phyloP scores from a whole-genome alignment of 2,888 invertebrate species.

The Drosophila borborema region DNA sequence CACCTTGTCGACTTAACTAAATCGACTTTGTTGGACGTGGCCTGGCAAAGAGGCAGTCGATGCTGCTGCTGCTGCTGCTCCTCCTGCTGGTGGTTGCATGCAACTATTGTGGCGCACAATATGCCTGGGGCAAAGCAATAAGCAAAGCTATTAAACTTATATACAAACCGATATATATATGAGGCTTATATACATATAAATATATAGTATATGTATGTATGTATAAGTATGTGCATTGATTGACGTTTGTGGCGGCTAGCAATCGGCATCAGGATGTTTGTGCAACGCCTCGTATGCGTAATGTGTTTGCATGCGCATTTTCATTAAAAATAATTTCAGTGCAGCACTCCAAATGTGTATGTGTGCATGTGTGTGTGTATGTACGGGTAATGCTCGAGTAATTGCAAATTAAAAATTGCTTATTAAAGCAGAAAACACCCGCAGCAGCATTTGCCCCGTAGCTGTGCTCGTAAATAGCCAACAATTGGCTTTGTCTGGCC shows the following conservation, averaged over 20 bases:
- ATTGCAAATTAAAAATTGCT: conserved; percentile 81
- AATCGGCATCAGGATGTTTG: conserved; percentile 45
- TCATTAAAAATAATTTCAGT: conserved; percentile 73
- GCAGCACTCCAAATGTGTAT: conserved; percentile 6
- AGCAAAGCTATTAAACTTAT: conserved; percentile 75
- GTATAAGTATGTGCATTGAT: conserved; percentile 35
- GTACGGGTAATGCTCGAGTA: conserved; percentile 59
- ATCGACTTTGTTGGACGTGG: conserved; percentile 13
- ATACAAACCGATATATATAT: conserved; percentile 21
- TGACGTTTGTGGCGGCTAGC: conserved; percentile 48
- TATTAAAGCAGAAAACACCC: conserved; percentile 72
- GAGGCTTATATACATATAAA: conserved; percentile 5
- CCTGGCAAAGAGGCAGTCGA: background rate
- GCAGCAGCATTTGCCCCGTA: conserved; percentile 28
- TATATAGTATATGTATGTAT: background rate
- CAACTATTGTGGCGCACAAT: conserved; percentile 28
- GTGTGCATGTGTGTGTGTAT: background rate
- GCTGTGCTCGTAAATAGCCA: conserved; percentile 56
- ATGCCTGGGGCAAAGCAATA: conserved; percentile 51
- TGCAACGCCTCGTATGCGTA: conserved; percentile 70
- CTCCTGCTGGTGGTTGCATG: conserved; percentile 6
- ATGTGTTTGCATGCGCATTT: conserved; percentile 68
- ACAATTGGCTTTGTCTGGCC: conserved; percentile 49
- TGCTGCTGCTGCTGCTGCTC: background rate
- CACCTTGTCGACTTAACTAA: conserved; percentile 57